Evolutionary conservation across 2,113 vertebrate species (phyloP).

Genomic region (Columba janthina): DNA sequence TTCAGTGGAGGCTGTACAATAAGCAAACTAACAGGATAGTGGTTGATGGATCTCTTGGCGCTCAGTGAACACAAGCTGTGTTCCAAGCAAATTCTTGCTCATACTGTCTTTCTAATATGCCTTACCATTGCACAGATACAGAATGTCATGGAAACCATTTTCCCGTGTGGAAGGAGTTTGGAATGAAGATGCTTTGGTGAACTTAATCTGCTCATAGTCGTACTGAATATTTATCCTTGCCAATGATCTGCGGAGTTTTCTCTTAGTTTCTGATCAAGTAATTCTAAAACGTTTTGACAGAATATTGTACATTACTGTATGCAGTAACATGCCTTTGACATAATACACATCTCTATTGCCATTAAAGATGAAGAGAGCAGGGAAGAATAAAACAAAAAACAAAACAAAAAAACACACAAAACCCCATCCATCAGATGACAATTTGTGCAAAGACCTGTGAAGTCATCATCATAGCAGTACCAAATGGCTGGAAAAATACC

Average conservation of each 20-base stretch:
- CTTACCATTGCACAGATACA: not conserved
- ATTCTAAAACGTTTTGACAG: not conserved
- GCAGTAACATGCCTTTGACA: not conserved
- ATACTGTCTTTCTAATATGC: not conserved
- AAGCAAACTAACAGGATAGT: not conserved
- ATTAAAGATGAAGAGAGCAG: not conserved
- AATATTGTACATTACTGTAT: not conserved
- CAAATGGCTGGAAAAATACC: conserved; percentile 76
- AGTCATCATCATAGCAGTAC: conserved; percentile 61
- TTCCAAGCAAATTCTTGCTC: not conserved
- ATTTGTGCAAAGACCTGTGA: conserved; percentile 50
- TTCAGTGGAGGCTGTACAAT: not conserved
- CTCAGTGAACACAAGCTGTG: not conserved
- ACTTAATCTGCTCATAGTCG: not conserved
- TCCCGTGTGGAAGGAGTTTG: not conserved
- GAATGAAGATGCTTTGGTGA: not conserved
- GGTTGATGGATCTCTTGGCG: not conserved
- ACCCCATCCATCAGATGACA: conserved; percentile 44
- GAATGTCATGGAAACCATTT: not conserved
- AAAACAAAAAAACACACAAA: not conserved
- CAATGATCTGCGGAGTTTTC: not conserved
- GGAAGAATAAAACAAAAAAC: not conserved
- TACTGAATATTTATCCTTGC: not conserved
- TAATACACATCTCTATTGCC: not conserved
- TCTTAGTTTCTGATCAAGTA: not conserved